Base-by-base conservation (phyloP, 2,888 invertebrate genomes). In the Eurytoma adleriae region DNA sequence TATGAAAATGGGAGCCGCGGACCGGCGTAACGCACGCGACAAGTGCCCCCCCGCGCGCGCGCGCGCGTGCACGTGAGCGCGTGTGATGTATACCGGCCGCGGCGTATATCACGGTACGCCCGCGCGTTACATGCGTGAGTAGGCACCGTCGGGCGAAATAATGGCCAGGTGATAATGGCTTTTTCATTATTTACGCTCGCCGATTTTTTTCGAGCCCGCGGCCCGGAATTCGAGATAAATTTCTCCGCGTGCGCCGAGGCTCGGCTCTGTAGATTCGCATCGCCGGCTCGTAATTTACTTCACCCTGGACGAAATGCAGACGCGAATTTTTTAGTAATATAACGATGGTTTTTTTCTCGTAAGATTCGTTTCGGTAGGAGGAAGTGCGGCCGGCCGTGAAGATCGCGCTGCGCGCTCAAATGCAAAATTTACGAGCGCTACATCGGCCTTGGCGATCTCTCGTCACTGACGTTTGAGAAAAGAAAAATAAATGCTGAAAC, bases 111-210 rank as follows among this genome's bases (percentile, higher is more conserved):
- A 54, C 16, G 13, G 20, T 50, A 48, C 18, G 74, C 40, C 40
- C 61, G 66, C 64, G 61, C 18, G 18, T 64, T 64, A 64, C 40
- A 61, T 81, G 77, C 77, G 72, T 72, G 78, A 79, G 70, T 74
- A 82, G 40, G 64, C 62, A 27, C 70, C 66, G 56, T 71, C 54
- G 40, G 50, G 74, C 14, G 68, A 70, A 74, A 69, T 72, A 74
- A 73, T 69, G 70, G 64, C 69, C 66, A 79, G 57, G 76, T 62
- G 80, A 80, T 80, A 76, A 76, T 80, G 76, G 71, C 66, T 67
- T 72, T 79, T 79, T 71, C 72, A 61, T 76, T 80, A 80, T 71
- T 80, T 76, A 80, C 64, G 64, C 54, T 52, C 24, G 40, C 24
- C 59, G 40, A 54, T 69, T 50, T 14, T 59, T 61, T 24, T 16